These are phyloP conservation scores for Himalopsyche anomala DNA, from an alignment of 2,888 invertebrate species.

Conservation along the genomic window DNA sequence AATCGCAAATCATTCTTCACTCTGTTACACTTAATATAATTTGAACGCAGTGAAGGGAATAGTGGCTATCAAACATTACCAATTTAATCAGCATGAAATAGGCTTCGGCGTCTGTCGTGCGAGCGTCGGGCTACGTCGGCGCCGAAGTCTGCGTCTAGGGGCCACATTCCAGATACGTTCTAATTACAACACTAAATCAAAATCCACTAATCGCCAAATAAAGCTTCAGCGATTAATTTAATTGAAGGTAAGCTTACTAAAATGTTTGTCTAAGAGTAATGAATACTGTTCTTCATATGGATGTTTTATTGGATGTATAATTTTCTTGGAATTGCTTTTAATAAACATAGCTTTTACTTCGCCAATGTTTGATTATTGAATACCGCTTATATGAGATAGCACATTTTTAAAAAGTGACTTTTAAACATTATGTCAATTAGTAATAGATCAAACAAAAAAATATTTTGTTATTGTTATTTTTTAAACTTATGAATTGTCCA, in stretches of 20 bases:
- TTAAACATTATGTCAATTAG: too few relatives aligned
- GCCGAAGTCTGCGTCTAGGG: not conserved
- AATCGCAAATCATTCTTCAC: not conserved
- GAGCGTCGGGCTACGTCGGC: not conserved
- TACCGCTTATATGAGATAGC: too few relatives aligned
- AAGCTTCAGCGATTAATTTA: constrained; percentile 2
- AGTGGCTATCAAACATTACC: constrained; percentile 19
- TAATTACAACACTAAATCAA: constrained; percentile 34
- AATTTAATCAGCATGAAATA: constrained; percentile 24
- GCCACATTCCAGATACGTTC: not conserved
- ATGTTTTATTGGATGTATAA: too few relatives aligned
- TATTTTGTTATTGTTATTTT: too few relatives aligned
- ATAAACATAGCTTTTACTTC: too few relatives aligned
- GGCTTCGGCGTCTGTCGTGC: not conserved
- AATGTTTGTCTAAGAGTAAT: not conserved
- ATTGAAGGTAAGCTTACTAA: not conserved
- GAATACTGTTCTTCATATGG: not conserved
- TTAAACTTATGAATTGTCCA: too few relatives aligned
- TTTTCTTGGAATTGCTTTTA: too few relatives aligned
- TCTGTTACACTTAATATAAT: not conserved
- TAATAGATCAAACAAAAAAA: too few relatives aligned
- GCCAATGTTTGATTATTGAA: too few relatives aligned
- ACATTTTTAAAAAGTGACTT: too few relatives aligned
- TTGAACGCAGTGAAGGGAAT: constrained; percentile 17
- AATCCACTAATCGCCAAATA: constrained; percentile 24